Evolutionary conservation across 2,888 invertebrate genomes (phyloP).

Genomic region (Troglohyphantes excavatus): DNA sequence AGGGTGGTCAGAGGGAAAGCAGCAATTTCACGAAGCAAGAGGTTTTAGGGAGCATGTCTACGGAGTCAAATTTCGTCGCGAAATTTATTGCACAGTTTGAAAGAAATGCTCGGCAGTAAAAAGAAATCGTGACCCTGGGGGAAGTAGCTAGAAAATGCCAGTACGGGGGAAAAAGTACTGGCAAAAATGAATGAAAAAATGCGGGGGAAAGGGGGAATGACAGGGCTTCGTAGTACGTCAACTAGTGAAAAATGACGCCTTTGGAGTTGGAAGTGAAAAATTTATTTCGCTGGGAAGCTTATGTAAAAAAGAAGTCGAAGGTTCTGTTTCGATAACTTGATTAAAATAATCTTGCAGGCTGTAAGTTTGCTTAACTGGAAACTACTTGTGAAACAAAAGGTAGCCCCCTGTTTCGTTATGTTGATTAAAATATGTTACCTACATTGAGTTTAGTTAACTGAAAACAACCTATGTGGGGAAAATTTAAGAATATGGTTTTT

Average conservation of each 20-base stretch:
- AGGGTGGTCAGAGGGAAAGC: slow-evolving; percentile 52
- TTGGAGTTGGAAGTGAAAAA: slow-evolving; percentile 58
- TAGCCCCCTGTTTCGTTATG: too few relatives aligned
- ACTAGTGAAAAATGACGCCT: slow-evolving; percentile 72
- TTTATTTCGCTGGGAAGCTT: slow-evolving; percentile 52
- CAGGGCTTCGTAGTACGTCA: slow-evolving; percentile 57
- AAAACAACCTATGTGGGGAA: too few relatives aligned
- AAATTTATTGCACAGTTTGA: slow-evolving; percentile 75
- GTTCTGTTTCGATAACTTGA: not conserved
- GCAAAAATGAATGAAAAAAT: slow-evolving; percentile 69
- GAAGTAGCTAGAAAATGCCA: slow-evolving; percentile 56
- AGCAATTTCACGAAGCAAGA: slow-evolving; percentile 71
- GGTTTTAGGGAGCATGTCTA: slow-evolving; percentile 70
- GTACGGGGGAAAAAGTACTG: slow-evolving; percentile 31
- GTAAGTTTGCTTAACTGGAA: not conserved
- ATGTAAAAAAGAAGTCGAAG: not conserved
- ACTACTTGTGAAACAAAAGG: too few relatives aligned
- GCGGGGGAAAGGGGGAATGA: slow-evolving; percentile 51
- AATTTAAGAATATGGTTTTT: too few relatives aligned
- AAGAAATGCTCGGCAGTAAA: slow-evolving; percentile 78
- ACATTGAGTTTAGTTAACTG: not conserved
- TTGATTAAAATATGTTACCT: not conserved
- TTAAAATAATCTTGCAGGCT: not conserved
- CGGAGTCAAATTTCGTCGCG: slow-evolving; percentile 77
- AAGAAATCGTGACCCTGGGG: slow-evolving; percentile 77